A percentile compares a stretch with the other conserved stretches of the same genome.
Conservation (phyloP, 2,888 invertebrate species). For the Odiellus spinosus region DNA sequence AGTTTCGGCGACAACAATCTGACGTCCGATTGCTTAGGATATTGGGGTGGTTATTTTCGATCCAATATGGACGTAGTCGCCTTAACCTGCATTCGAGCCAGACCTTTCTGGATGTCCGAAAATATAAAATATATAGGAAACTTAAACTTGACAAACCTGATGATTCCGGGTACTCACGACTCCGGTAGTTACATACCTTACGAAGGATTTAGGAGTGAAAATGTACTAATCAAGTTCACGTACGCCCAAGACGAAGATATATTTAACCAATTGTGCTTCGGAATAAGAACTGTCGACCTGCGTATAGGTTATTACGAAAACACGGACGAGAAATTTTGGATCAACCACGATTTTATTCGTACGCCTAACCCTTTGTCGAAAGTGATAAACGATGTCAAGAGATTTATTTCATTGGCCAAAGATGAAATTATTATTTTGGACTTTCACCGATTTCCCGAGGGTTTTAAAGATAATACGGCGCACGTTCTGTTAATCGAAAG, state of each 20-base stretch:
- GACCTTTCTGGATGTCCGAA: constrained; percentile 14
- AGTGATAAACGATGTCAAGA: constrained; percentile 43
- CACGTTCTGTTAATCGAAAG: constrained; percentile 20
- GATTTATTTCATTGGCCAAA: constrained; percentile 40
- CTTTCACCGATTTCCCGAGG: constrained; percentile 56
- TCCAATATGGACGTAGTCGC: constrained; percentile 7
- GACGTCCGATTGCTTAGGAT: constrained; percentile 23
- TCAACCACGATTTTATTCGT: constrained; percentile 21
- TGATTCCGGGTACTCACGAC: constrained; percentile 55
- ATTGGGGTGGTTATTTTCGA: constrained; percentile 24
- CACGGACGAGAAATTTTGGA: constrained; percentile 21
- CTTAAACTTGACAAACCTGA: constrained; percentile 42
- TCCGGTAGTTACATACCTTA: constrained; percentile 42
- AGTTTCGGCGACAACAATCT: constrained; percentile 17
- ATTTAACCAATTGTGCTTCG: constrained; percentile 69
- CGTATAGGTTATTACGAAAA: constrained; percentile 15
- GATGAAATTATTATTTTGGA: constrained; percentile 46
- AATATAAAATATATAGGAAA: constrained; percentile 29
- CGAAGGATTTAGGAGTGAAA: constrained; percentile 32
- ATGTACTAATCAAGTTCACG: constrained; percentile 12
- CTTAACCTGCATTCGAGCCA: constrained; percentile 12
- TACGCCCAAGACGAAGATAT: constrained; percentile 58
- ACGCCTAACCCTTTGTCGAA: constrained; percentile 19
- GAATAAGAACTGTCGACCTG: constrained; percentile 40
- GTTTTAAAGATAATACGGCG: constrained; percentile 9